Evolutionary conservation across 2,113 vertebrate species (phyloP).

Genomic region (Phoenicopterus ruber): DNA sequence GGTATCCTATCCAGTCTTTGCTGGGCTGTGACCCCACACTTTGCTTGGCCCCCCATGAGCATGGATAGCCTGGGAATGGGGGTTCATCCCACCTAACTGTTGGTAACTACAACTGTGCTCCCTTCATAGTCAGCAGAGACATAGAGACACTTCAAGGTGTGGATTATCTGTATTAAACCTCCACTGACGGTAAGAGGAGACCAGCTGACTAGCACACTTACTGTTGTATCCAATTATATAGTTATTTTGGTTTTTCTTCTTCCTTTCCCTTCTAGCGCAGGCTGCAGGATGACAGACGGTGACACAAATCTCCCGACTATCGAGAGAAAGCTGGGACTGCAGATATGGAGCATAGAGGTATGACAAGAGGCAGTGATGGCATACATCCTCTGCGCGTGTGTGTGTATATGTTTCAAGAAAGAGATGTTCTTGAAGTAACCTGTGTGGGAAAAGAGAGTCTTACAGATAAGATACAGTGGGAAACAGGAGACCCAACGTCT

Average conservation of each 20-base stretch:
- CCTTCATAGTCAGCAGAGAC: not conserved
- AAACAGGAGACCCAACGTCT: not conserved
- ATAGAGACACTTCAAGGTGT: not conserved
- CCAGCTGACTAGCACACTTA: not conserved
- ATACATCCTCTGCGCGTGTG: not conserved
- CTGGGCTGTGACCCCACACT: not conserved
- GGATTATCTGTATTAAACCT: not conserved
- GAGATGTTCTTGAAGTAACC: not conserved
- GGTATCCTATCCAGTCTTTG: not conserved
- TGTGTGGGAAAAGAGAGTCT: not conserved
- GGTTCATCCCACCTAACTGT: not conserved
- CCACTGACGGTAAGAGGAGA: not conserved
- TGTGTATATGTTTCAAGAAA: not conserved
- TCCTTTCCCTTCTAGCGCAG: constrained; percentile 48
- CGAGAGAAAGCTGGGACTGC: constrained; percentile 78
- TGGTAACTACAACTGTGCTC: not conserved
- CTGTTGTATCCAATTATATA: not conserved
- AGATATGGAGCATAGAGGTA: constrained; percentile 93
- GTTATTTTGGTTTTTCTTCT: not conserved
- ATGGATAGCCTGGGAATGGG: not conserved
- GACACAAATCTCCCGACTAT: constrained; percentile 63
- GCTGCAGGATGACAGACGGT: constrained; percentile 73
- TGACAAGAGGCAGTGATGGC: constrained; percentile 34
- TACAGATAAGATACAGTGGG: not conserved
- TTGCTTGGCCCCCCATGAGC: not conserved